phyloP scores from a whole-genome alignment of 2,113 vertebrate species.

The Campylomormyrus tamandua region DNA sequence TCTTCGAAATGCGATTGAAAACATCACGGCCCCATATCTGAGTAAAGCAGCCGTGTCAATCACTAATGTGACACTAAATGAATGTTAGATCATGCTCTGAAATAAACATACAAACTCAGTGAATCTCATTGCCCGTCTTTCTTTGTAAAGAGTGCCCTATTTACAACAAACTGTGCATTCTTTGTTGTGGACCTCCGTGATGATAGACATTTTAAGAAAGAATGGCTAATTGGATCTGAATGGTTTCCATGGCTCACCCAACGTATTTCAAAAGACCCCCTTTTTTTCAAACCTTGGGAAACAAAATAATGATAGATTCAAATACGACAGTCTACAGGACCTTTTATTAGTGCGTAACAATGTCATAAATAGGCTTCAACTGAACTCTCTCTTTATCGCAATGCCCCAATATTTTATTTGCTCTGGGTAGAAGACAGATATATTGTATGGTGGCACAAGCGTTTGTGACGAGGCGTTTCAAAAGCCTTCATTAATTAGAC shows the following conservation, averaged over 20 bases:
- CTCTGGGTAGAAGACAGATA: slow-evolving; percentile 41
- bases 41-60: slow-evolving; percentile 4
- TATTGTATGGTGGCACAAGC: slow-evolving; percentile 54
- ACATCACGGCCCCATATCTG: not conserved
- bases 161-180: slow-evolving; percentile 26
- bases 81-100: slow-evolving; percentile 10
- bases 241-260: slow-evolving; percentile 25
- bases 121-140: slow-evolving; percentile 15
- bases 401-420: slow-evolving; percentile 43
- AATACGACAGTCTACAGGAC: slow-evolving; percentile 36
- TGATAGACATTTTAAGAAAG: slow-evolving; percentile 32
- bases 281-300: slow-evolving; percentile 37
- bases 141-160: slow-evolving; percentile 23
- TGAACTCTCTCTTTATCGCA: slow-evolving; percentile 33
- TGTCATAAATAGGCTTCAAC: slow-evolving; percentile 46
- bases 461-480: slow-evolving; percentile 55
- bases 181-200: slow-evolving; percentile 26
- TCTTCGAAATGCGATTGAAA: not conserved
- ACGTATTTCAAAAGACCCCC: slow-evolving; percentile 22
- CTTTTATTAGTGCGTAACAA: slow-evolving; percentile 42
- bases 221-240: slow-evolving; percentile 32
- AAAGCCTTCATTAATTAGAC: slow-evolving; percentile 52
- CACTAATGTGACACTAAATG: slow-evolving; percentile 19
- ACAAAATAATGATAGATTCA: slow-evolving; percentile 50
- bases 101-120: not conserved